A percentile compares a stretch with the other conserved stretches of the same genome.
phyloP scores from a whole-genome alignment of 1,140 invertebrate species.

The Eupristina koningsbergeri region DNA sequence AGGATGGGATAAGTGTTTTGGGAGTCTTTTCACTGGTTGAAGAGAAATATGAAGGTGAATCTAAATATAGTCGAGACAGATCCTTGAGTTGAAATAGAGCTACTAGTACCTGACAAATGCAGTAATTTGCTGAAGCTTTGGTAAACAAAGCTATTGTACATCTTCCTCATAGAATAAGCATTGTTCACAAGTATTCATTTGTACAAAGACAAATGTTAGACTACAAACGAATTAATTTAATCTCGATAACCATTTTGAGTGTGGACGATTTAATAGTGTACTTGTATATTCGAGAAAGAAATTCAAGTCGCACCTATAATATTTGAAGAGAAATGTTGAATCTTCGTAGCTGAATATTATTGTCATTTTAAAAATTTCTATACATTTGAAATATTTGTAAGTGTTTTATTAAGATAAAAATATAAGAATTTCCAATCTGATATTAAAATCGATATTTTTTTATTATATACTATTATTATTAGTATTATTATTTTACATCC shows the following conservation, averaged over 20 bases:
- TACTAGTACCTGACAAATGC: background rate
- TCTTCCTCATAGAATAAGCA: background rate
- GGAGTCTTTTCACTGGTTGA: background rate
- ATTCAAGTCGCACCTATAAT: background rate
- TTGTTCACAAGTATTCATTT: background rate
- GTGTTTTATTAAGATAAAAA: no score
- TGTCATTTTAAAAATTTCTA: no score
- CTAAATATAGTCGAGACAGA: background rate
- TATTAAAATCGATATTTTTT: no score
- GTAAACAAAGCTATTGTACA: background rate
- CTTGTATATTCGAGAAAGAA: background rate
- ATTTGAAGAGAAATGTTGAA: background rate
- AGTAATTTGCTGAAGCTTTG: background rate
- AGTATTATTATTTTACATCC: no score
- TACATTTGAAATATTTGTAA: no score
- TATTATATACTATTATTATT: no score
- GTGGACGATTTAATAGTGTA: background rate
- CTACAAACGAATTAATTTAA: background rate
- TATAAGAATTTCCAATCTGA: no score
- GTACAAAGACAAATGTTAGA: background rate
- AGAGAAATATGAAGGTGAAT: background rate
- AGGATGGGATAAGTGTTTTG: background rate
- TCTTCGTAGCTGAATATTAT: no score
- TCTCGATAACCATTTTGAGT: background rate
- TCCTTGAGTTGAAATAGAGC: background rate